phyloP scores from a whole-genome alignment of 2,888 invertebrate species.

The Thereva nobilitata region DNA sequence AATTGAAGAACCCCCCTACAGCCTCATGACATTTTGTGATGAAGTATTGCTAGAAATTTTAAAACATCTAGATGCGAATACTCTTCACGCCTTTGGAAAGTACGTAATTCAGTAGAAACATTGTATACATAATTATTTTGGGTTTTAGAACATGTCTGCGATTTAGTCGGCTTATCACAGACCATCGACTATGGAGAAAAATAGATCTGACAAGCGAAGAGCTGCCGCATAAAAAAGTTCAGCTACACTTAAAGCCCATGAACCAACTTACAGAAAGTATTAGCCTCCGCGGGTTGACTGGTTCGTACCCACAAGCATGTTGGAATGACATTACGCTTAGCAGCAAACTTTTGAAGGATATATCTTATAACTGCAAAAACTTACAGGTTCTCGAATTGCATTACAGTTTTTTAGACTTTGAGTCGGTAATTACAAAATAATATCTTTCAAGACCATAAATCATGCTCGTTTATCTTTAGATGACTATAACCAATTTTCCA shows the following conservation, averaged over 20 bases:
- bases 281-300: slow-evolving; percentile 51
- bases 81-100: slow-evolving; percentile 53
- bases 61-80: slow-evolving; percentile 52
- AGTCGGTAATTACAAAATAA: slow-evolving; percentile 45
- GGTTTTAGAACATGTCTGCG: slow-evolving; percentile 51
- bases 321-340: slow-evolving; percentile 47
- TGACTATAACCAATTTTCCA: slow-evolving; percentile 69
- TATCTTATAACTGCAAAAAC: slow-evolving; percentile 49
- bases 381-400: slow-evolving; percentile 51
- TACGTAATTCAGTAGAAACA: slow-evolving; percentile 44
- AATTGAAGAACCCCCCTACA: slow-evolving; percentile 39
- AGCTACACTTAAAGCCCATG: slow-evolving; percentile 50
- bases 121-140: background rate
- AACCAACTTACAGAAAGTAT: slow-evolving; percentile 51
- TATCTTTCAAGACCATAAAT: background rate
- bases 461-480: slow-evolving; percentile 55
- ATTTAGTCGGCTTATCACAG: slow-evolving; percentile 51
- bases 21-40: slow-evolving; percentile 51
- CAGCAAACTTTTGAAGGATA: slow-evolving; percentile 48
- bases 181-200: slow-evolving; percentile 54
- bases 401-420: slow-evolving; percentile 55
- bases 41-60: slow-evolving; percentile 56
- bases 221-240: slow-evolving; percentile 49
- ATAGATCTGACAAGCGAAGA: slow-evolving; percentile 52
- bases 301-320: slow-evolving; percentile 46